Evolutionary conservation across 2,888 invertebrate genomes (phyloP).

Genomic region (Drosophila demipolita): DNA sequence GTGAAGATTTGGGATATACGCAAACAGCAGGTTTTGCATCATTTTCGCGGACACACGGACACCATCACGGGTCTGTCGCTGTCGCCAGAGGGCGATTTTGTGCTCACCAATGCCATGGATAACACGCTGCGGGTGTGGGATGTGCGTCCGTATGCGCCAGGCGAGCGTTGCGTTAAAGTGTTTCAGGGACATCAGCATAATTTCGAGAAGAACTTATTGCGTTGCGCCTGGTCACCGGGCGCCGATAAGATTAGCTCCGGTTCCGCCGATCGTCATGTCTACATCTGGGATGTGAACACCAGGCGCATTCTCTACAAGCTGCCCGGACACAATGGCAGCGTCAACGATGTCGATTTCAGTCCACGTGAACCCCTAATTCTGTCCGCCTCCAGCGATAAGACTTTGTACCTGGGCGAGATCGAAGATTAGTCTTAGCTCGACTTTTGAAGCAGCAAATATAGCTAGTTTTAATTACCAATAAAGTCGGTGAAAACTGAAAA

Average conservation of each 20-base stretch:
- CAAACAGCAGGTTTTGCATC: constrained; percentile 91
- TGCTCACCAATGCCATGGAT: constrained; percentile 99
- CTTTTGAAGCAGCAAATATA: not conserved
- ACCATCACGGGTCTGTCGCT: constrained; percentile 94
- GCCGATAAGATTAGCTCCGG: constrained; percentile 94
- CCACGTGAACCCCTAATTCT: constrained; percentile 96
- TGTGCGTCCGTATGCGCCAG: constrained; percentile 96
- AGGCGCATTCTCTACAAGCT: constrained; percentile 97
- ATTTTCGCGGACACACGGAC: constrained; percentile 96
- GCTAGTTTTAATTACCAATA: constrained; percentile 3
- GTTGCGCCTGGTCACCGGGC: constrained; percentile 97
- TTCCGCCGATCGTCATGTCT: constrained; percentile 97
- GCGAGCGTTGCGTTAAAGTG: constrained; percentile 96
- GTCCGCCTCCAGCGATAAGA: constrained; percentile 98
- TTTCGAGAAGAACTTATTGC: constrained; percentile 97
- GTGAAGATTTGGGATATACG: constrained; percentile 99
- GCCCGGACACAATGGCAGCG: constrained; percentile 98
- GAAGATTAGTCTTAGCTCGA: constrained; percentile 86
- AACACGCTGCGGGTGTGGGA: constrained; percentile 98
- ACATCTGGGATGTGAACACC: constrained; percentile 98
- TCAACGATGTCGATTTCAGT: constrained; percentile 98
- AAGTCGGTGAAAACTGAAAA: not conserved
- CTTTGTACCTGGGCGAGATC: constrained; percentile 97
- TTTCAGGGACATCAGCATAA: constrained; percentile 98
- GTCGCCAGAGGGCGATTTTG: constrained; percentile 89